Base-by-base conservation (phyloP, 1,140 invertebrate species). In the Drosophila ercepeae region DNA sequence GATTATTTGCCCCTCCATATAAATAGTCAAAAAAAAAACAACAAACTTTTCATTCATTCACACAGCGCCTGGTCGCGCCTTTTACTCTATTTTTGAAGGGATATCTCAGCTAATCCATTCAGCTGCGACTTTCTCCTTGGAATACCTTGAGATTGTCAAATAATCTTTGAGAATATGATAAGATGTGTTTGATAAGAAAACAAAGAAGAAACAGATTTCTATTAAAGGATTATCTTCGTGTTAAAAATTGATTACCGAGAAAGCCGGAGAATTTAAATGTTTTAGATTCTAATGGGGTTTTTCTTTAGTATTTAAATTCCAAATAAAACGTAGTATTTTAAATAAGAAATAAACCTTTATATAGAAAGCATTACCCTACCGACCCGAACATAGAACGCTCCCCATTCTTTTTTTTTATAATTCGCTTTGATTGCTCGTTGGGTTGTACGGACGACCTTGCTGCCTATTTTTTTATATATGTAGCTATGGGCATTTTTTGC, bases 11-110 rank as follows among this genome's bases (percentile, higher is more conserved):
- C 67, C 53, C 4, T 36, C 46, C 36, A 27, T 14, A 39, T 39
- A 16, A 25, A 57, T 27, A 78, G 52, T 51, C 46, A 29, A 71
- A 75, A 68, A 53, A 27, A 27, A n/a, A n/a, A n/a, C n/a, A 27
- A 27, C 1, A 27, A 9, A 42, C 42, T 45, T 73, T 73, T 73
- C 70, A 64, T 73, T 73, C 69, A 73, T 73, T 45, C 69, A 64
- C 57, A 25, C 58, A 54, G n/a, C 50, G 57, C 68, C 58, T 29
- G 42, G 34, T 34, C 21, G 58, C 44, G 13, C 13, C 19, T 23
- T 58, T 51, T 52, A 16, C 59, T 9, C 36, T 65, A 25, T 21
- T 9, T 1, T n/a, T n/a, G n/a, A 8, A 48, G 11, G 63, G 29
- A 39, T 48, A 25, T 34, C 25, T 60, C 7, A 14, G 46, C 29